phyloP scores from a whole-genome alignment of 2,888 invertebrate species.

The Eurois occulta region DNA sequence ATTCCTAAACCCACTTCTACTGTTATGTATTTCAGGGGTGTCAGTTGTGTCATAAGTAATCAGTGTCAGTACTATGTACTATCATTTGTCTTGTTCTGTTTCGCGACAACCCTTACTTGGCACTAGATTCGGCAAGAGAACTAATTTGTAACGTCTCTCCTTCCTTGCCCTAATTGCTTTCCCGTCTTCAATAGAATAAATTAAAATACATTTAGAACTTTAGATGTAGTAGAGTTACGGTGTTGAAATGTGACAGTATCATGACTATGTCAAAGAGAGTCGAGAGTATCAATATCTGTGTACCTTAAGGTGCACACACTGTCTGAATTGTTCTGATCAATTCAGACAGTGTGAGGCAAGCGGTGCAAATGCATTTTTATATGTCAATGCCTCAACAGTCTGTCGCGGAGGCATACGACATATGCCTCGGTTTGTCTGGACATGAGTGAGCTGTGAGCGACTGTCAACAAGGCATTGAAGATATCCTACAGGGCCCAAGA shows the following conservation, averaged over 20 bases:
- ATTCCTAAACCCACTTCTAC: constrained; percentile 11
- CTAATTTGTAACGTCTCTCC: constrained; percentile 56
- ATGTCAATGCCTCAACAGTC: too few relatives aligned
- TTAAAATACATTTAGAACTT: constrained; percentile 47
- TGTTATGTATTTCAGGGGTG: constrained; percentile 32
- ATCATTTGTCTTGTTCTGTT: constrained; percentile 53
- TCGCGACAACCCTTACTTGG: constrained; percentile 53
- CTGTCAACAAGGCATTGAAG: too few relatives aligned
- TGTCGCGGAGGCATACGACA: too few relatives aligned
- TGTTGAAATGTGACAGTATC: background rate
- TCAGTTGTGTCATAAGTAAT: constrained; percentile 55
- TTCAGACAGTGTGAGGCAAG: too few relatives aligned
- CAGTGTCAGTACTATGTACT: constrained; percentile 44
- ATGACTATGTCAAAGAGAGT: background rate
- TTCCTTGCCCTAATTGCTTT: constrained; percentile 58
- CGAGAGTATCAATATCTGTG: too few relatives aligned
- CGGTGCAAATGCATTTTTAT: background rate
- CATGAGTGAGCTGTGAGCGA: background rate
- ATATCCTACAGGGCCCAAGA: too few relatives aligned
- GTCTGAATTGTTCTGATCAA: too few relatives aligned
- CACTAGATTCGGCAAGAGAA: constrained; percentile 55
- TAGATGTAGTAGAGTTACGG: background rate
- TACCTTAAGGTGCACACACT: too few relatives aligned
- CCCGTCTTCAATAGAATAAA: constrained; percentile 49
- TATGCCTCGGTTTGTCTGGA: too few relatives aligned